phyloP scores from a whole-genome alignment of 2,113 vertebrate species.

The Coregonus clupeaformis region DNA sequence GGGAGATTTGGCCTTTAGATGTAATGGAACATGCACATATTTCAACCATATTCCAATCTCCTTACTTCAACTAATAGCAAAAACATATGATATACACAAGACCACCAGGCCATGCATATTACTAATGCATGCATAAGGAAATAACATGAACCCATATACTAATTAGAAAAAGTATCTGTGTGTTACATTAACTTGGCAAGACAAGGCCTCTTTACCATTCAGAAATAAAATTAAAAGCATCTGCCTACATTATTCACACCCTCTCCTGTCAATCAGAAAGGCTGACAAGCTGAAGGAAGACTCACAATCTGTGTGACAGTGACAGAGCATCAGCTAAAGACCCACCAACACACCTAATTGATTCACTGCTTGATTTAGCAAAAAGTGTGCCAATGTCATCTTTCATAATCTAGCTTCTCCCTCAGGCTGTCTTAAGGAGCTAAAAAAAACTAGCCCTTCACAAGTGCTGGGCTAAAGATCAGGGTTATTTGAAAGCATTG shows the following conservation, averaged over 20 bases:
- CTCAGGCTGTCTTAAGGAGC: slow-evolving; percentile 2
- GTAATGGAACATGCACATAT: too few species aligned
- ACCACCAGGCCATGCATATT: too few species aligned
- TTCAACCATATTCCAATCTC: too few species aligned
- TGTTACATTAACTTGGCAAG: too few species aligned
- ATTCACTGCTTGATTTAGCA: slow-evolving; percentile 15
- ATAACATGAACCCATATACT: too few species aligned
- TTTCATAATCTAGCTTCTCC: slow-evolving; percentile 13
- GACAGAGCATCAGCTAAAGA: slow-evolving; percentile 5
- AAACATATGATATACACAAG: too few species aligned
- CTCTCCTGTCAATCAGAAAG: slow-evolving; percentile 5
- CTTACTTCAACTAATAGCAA: too few species aligned
- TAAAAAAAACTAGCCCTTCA: background rate
- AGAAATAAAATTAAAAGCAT: too few species aligned
- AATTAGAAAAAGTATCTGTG: too few species aligned
- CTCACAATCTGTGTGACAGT: background rate
- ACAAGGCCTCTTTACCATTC: too few species aligned
- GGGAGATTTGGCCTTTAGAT: too few species aligned
- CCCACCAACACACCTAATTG: slow-evolving; percentile 11
- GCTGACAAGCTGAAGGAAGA: background rate
- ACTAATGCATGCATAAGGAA: too few species aligned
- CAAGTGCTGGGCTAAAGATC: background rate
- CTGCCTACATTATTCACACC: background rate
- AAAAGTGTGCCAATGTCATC: slow-evolving; percentile 2
- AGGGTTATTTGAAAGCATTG: background rate